phyloP scores from a whole-genome alignment of 2,888 invertebrate genomes.

The Abrostola tripartita region DNA sequence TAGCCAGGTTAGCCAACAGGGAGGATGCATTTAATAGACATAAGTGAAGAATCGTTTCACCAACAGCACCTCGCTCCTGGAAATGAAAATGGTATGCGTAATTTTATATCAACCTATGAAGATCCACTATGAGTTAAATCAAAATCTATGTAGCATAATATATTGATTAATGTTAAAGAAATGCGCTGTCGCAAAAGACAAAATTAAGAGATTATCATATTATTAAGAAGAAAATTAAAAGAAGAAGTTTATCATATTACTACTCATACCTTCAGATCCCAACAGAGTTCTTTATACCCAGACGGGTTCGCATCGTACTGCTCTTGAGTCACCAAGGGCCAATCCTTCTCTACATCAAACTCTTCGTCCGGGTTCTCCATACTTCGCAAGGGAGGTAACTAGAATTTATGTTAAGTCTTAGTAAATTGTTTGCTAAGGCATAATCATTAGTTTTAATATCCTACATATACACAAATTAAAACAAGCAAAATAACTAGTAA shows the following conservation, averaged over 20 bases:
- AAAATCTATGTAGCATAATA: no score
- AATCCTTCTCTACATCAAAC: slow-evolving; percentile 94
- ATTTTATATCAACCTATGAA: no score
- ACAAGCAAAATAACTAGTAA: no score
- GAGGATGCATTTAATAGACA: slow-evolving; percentile 97
- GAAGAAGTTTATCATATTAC: no score
- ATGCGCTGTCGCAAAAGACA: no score
- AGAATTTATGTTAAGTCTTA: slow-evolving; percentile 13
- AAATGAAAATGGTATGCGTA: slow-evolving; percentile 57
- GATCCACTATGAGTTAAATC: no score
- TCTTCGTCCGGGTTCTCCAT: slow-evolving; percentile 96
- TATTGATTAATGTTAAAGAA: no score
- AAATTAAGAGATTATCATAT: no score
- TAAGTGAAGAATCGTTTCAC: slow-evolving; percentile 97
- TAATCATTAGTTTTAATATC: no score
- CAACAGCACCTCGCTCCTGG: slow-evolving; percentile 97
- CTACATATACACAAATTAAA: no score
- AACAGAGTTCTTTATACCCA: slow-evolving; percentile 95
- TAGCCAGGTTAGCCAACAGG: slow-evolving; percentile 97
- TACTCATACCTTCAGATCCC: slow-evolving; percentile 92
- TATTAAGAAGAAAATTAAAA: no score
- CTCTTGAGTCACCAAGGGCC: slow-evolving; percentile 90
- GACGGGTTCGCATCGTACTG: slow-evolving; percentile 90
- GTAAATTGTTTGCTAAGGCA: no score
- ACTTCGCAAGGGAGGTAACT: slow-evolving; percentile 92